phyloP scores from a whole-genome alignment of 30 jellyfish, hydroid and myxozoan species.

The Hydractinia symbiolongicarpus region DNA sequence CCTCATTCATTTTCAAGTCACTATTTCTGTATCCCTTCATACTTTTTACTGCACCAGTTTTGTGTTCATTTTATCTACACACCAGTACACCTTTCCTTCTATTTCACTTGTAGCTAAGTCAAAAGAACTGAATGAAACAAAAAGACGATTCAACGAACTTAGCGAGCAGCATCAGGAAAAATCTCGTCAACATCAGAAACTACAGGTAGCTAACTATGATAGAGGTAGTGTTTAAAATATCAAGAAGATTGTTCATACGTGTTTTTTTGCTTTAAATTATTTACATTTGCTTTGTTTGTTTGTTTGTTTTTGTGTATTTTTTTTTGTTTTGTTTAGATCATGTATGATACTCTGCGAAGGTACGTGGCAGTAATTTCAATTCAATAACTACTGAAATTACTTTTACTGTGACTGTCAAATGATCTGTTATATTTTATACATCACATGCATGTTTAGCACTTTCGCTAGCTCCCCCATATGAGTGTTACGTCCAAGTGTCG shows the following conservation, averaged over 20 bases:
- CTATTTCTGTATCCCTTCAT: no score
- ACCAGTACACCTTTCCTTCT: no score
- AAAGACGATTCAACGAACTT: slow-evolving; percentile 68
- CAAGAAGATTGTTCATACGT: neutral
- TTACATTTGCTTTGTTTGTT: neutral
- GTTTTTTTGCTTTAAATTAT: neutral
- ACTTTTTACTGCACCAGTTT: no score
- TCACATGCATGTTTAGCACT: no score
- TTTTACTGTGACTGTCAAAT: no score
- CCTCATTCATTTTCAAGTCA: no score
- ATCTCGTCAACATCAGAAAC: slow-evolving; percentile 78
- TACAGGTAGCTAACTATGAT: slow-evolving; percentile 51
- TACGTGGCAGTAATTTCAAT: neutral
- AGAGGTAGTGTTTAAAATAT: neutral
- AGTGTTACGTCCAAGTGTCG: no score
- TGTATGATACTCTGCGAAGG: slow-evolving; percentile 86
- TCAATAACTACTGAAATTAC: no score
- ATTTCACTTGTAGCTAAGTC: slow-evolving; percentile 44
- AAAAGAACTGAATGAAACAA: slow-evolving; percentile 79
- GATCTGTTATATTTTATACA: no score
- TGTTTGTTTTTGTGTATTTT: neutral
- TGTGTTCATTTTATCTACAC: no score
- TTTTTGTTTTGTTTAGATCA: slow-evolving; percentile 37
- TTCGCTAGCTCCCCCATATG: no score
- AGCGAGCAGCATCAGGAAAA: slow-evolving; percentile 88